Base-by-base conservation (phyloP, 1,140 invertebrate genomes). In the Latrodectus geometricus region DNA sequence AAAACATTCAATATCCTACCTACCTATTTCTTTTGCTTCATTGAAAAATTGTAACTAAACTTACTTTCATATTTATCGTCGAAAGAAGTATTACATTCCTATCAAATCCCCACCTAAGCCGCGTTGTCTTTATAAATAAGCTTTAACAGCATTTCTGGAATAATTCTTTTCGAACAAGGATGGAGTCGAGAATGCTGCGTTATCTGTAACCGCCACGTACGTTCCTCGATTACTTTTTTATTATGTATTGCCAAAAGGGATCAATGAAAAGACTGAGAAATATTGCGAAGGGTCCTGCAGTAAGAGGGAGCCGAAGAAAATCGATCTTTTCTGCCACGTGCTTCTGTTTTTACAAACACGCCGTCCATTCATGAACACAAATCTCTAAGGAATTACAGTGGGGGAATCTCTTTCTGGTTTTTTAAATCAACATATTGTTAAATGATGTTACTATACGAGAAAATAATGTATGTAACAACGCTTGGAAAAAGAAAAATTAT, bases 231-330 rank as follows among this genome's bases (percentile, higher is more conserved):
- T 77, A 77, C 83, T 86, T 86, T 86, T 86, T 86, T 86, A 86
- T 86, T 86, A 86, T 65, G 83, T 86, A 86, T 86, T 86, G 83
- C 83, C 83, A 72, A 77, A 84, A 73, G 83, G 83, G 83, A 86
- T 86, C 83, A 86, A 86, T 86, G 83, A 56, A 72, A 77, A 72
- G 75, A 86, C 83, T 77, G 83, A 78, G 83, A 78, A 86, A 86
- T 86, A 86, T 78, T 77, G 83, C 75, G 83, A 65, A 73, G 66
- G 9, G 54, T 35, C n/a, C 80, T 48, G 56, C 65, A 76, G 82
- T 61, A 61, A 56, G 56, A 21, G 80, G 23, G 82, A 48, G 48
- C n/a, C 54, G 17, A 15, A 61, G 50, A 75, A 75, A 78, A 86
- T 86, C 83, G 83, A 86, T 84, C 68, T 76, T 54, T 61, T 23